Evolutionary conservation across 2,888 invertebrate genomes (phyloP).

Genomic region (Portevinia maculata): DNA sequence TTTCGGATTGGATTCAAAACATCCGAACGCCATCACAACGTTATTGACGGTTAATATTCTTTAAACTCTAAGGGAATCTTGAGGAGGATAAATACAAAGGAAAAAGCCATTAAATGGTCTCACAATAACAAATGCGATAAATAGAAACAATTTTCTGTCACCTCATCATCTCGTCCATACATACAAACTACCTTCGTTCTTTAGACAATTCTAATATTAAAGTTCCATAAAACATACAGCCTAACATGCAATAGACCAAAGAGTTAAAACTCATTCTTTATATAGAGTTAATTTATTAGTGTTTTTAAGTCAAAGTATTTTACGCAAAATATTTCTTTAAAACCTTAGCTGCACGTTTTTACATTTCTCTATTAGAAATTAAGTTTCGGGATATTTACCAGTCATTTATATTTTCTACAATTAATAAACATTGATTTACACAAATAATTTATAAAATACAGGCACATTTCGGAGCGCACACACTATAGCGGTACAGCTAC

Average conservation of each 20-base stretch:
- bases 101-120: conserved; percentile 34
- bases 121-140: conserved; percentile 75
- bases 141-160: conserved; percentile 47
- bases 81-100: conserved; percentile 54
- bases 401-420: conserved; percentile 57
- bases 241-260: conserved; percentile 68
- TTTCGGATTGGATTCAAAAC: conserved; percentile 81
- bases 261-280: conserved; percentile 51
- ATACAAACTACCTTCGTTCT: conserved; percentile 56
- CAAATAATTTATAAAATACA: not conserved
- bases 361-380: conserved; percentile 57
- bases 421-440: conserved; percentile 53
- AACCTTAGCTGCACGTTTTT: conserved; percentile 42
- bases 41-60: conserved; percentile 81
- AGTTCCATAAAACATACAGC: conserved; percentile 67
- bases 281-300: conserved; percentile 67
- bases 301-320: conserved; percentile 69
- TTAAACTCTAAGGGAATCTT: conserved; percentile 79
- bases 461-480: too few species aligned
- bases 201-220: conserved; percentile 65
- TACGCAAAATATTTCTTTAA: conserved; percentile 48
- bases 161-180: conserved; percentile 60
- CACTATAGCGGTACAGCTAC: too few species aligned
- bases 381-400: conserved; percentile 54
- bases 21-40: conserved; percentile 80